Conservation (phyloP, 2,797 vertebrate species). For the Spea hammondii region DNA sequence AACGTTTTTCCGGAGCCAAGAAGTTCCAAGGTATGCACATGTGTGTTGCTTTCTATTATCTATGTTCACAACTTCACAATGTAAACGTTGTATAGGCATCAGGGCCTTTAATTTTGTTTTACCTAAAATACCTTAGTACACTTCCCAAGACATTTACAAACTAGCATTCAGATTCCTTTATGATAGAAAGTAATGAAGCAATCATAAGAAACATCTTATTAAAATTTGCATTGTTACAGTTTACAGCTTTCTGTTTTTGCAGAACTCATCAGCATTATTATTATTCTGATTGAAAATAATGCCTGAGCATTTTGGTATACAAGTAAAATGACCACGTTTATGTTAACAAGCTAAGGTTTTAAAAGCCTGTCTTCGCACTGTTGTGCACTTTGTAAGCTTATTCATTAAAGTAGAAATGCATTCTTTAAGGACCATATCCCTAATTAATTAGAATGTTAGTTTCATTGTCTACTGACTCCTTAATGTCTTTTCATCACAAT, state of each 20-base stretch:
- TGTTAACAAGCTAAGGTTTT: not conserved
- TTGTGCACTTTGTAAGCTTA: not conserved
- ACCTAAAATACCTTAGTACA: too few relatives aligned
- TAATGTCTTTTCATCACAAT: conserved; percentile 49
- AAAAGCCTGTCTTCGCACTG: not conserved
- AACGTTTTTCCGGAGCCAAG: too few relatives aligned
- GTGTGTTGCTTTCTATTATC: too few relatives aligned
- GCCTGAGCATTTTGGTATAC: not conserved
- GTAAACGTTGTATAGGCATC: too few relatives aligned
- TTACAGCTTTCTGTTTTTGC: not conserved
- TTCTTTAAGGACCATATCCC: conserved; percentile 31
- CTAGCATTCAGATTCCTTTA: too few relatives aligned
- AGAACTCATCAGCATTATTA: not conserved
- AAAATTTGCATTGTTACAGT: not conserved
- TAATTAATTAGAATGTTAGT: conserved; percentile 50
- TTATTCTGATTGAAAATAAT: not conserved
- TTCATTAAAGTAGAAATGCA: conserved; percentile 28
- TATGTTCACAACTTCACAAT: too few relatives aligned
- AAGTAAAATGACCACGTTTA: not conserved
- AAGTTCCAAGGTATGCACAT: too few relatives aligned
- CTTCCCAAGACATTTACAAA: too few relatives aligned
- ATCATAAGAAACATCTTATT: not conserved
- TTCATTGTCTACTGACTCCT: conserved; percentile 46
- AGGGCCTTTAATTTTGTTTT: too few relatives aligned
- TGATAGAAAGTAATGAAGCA: not conserved